Evolutionary conservation across 2,113 vertebrate species (phyloP), one percentile per base, ranked within the genome.

Genomic region (Toxotes jaculatrix): DNA sequence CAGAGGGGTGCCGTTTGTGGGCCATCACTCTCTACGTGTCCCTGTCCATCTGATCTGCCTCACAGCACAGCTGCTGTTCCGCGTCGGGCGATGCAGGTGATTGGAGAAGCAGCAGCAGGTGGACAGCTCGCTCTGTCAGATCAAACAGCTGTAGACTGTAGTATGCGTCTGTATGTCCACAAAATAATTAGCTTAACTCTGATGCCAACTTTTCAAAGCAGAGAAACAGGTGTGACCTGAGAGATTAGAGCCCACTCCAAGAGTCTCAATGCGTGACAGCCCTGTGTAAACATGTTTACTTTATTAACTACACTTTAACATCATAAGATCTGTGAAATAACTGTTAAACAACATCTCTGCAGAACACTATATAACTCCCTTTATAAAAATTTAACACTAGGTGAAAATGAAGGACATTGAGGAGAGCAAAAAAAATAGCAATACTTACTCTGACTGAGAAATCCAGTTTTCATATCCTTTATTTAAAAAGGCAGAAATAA

Each of bases 31-130:
- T 59, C 70, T 38, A 11, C 14, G n/a, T 42, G 68, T 72, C 51
- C 66, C 57, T 10, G 34, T 77, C 56, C 78, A 69, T 79, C 55
- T 59, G 70, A 82, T 88, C 85, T 68, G 78, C 55, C 56, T 74
- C 83, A 73, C 43, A 51, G 68, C 75, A 70, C 82, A 80, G 84
- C 89, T 84, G 87, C 70, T 78, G 79, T 71, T 76, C 67, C 38
- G 80, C 40, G 57, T 62, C 68, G 73, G 43, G 56, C 55, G 16
- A 66, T 68, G 57, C 68, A 79, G 84, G 79, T 82, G 85, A 90
- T 34, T 74, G 82, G 45, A 76, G 79, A 66, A 59, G 63, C 56
- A 31, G 79, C 67, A 71, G 84, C 86, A 84, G 87, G 87, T 73
- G 78, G 73, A 80, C 77, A 7, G 78, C 68, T 76, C 49, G 23